Percentiles rank a stretch among this genome's conserved stretches.
These are phyloP conservation scores for Eilema depressum DNA, from an alignment of 2,888 invertebrate species.

Conservation along the genomic window DNA sequence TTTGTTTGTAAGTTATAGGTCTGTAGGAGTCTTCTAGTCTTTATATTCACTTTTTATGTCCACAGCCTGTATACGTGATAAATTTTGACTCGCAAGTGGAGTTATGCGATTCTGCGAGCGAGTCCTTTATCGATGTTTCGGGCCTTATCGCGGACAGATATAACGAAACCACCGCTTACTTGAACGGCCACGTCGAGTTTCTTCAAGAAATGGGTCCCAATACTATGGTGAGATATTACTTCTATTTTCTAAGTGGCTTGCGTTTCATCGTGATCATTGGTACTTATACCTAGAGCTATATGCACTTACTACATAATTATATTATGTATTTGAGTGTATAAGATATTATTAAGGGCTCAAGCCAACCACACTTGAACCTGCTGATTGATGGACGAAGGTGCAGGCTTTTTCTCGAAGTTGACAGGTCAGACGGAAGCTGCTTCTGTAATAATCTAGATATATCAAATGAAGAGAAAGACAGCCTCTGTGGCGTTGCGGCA, in stretches of 20 bases:
- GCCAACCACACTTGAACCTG: background rate
- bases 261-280: background rate
- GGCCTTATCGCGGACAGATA: slow-evolving; percentile 51
- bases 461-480: background rate
- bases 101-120: slow-evolving; percentile 59
- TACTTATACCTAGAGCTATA: background rate
- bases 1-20: no score
- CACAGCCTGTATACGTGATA: slow-evolving; percentile 51
- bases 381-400: no score
- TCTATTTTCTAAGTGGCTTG: background rate
- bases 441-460: background rate
- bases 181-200: slow-evolving; percentile 59
- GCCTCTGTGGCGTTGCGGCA: no score
- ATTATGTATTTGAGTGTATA: no score
- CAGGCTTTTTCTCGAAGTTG: no score
- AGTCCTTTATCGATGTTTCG: slow-evolving; percentile 55
- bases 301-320: background rate
- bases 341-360: background rate
- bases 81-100: slow-evolving; percentile 68
- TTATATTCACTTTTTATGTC: background rate
- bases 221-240: slow-evolving; percentile 56
- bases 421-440: background rate
- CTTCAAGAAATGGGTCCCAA: slow-evolving; percentile 46
- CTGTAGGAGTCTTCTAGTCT: background rate
- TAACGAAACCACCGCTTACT: slow-evolving; percentile 61